Conservation (phyloP, 2,113 vertebrate genomes). For the Delphinus delphis region DNA sequence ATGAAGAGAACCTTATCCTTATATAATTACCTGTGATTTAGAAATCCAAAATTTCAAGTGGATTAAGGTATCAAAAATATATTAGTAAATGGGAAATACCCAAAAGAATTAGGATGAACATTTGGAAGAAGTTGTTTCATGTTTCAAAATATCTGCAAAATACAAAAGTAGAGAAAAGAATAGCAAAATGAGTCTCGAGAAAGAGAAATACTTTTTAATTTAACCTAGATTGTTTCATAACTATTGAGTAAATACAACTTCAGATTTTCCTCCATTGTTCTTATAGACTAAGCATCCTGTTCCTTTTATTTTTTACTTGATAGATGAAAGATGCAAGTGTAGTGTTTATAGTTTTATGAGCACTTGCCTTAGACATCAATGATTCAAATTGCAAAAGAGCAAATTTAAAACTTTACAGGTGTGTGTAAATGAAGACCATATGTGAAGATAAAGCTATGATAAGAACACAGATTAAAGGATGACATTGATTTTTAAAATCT, state of each 20-base stretch:
- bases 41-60: conserved; percentile 34
- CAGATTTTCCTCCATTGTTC: conserved; percentile 40
- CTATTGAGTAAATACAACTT: conserved; percentile 39
- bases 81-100: conserved; percentile 36
- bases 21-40: background rate
- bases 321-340: background rate
- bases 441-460: conserved; percentile 58
- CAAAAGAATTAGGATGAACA: conserved; percentile 45
- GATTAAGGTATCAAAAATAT: background rate
- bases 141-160: conserved; percentile 64
- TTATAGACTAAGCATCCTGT: background rate
- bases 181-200: background rate
- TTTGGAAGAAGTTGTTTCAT: conserved; percentile 56
- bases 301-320: conserved; percentile 37
- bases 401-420: conserved; percentile 50
- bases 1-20: background rate
- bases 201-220: background rate
- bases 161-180: conserved; percentile 56
- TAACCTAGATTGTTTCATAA: conserved; percentile 50
- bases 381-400: conserved; percentile 43
- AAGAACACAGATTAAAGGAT: background rate
- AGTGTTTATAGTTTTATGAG: conserved; percentile 43
- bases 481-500: background rate
- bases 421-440: conserved; percentile 49
- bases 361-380: background rate